Conservation (phyloP, 2,888 invertebrate genomes). For the Papilio elwesi region DNA sequence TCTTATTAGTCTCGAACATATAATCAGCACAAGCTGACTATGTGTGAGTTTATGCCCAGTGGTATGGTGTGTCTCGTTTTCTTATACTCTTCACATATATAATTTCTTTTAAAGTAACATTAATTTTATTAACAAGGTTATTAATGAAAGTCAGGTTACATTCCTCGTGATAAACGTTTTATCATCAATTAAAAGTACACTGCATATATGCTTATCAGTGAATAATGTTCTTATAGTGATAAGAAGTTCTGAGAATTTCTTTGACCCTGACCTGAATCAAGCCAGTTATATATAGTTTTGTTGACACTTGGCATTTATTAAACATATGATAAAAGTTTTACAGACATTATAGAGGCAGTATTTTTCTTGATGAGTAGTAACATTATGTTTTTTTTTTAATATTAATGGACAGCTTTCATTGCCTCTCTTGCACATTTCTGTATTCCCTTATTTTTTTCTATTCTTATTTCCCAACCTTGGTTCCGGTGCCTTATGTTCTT, state of each 20-base stretch:
- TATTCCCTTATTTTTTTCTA: too few relatives aligned
- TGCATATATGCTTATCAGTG: conserved; percentile 24
- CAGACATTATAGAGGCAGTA: background rate
- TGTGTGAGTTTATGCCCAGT: too few relatives aligned
- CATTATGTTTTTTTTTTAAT: too few relatives aligned
- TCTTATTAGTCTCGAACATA: too few relatives aligned
- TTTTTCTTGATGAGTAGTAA: background rate
- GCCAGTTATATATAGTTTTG: background rate
- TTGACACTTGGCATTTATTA: background rate
- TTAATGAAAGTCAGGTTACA: conserved; percentile 26
- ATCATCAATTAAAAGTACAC: conserved; percentile 28
- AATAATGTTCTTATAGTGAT: conserved; percentile 24
- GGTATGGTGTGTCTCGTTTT: too few relatives aligned
- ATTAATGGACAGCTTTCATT: too few relatives aligned
- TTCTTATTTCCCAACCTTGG: too few relatives aligned
- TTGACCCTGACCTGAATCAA: conserved; percentile 32
- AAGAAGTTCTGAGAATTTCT: conserved; percentile 31
- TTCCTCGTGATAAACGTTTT: conserved; percentile 20
- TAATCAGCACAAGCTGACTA: too few relatives aligned
- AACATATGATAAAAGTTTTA: background rate
- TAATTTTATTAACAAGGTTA: background rate
- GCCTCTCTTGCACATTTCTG: too few relatives aligned
- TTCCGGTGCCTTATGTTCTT: too few relatives aligned
- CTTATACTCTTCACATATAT: too few relatives aligned
- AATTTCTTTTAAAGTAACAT: too few relatives aligned